Base-by-base conservation (phyloP, 2,797 vertebrate species). In the Alfaro cultratus region DNA sequence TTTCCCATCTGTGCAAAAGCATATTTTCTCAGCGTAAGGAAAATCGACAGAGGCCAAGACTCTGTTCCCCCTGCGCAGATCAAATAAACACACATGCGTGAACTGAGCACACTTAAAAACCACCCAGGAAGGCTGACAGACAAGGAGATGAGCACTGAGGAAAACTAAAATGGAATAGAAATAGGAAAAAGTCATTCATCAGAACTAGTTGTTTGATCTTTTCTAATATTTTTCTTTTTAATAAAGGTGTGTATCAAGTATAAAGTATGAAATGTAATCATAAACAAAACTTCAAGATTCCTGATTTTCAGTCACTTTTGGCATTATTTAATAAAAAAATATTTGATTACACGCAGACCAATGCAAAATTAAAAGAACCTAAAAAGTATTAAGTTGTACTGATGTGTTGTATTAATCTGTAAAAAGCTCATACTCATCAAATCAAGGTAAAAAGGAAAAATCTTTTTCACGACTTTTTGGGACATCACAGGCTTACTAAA, bases 21-120 rank as follows among this genome's bases (percentile, higher is more conserved):
- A 93, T 92, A 95, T 94, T 95, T 95, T 95, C 91, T 94, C 90
- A 92, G 91, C 90, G 93, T 92, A 92, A 90, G 95, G 92, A 95
- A 94, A 94, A 95, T 90, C 94, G 93, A 92, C 92, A 85, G 89
- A 86, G 86, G 81, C 83, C 75, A 34, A 71, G 78, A 76, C 87
- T 93, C 92, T 90, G 92, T 95, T 95, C 93, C 93, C n/a, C 88
- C 92, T 84, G 90, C 92, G 81, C 87, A 94, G 93, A 95, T 93
- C 93, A 95, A 95, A 96, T 95, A 96, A 96, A 94, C 91, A 95
- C 86, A 80, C 82, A 86, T 89, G 87, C 85, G 87, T 80, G 86
- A 89, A 83, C 74, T 71, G 78, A 88, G 78, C 83, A 87, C 85
- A 88, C 88, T 91, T 91, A 82, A 60, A 82, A 91, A 87, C 94